Percentiles rank a stretch among this genome's conserved stretches.
phyloP scores from a whole-genome alignment of 2,888 invertebrate genomes.

The Meiosimyza decipiens region DNA sequence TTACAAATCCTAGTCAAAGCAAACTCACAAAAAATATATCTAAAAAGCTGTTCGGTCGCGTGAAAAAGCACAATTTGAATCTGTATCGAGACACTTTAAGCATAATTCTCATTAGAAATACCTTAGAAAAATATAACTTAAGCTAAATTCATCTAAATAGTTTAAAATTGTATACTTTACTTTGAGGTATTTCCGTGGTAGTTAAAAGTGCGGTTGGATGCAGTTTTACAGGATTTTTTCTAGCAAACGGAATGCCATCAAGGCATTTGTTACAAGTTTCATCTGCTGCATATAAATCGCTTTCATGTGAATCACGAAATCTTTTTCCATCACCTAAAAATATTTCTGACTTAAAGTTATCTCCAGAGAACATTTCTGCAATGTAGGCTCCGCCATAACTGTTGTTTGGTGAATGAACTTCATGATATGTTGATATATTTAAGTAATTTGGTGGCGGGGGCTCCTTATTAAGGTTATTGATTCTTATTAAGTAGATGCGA shows the following conservation, averaged over 20 bases:
- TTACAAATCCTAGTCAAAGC: too few species aligned
- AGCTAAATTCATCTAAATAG: background rate
- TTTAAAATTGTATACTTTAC: conserved; percentile 15
- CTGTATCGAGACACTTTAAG: too few species aligned
- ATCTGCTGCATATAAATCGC: conserved; percentile 54
- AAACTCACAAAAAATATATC: too few species aligned
- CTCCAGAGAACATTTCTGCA: conserved; percentile 84
- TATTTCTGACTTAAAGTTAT: conserved; percentile 74
- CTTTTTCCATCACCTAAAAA: conserved; percentile 77
- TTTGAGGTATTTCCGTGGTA: conserved; percentile 30
- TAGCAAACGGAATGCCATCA: conserved; percentile 51
- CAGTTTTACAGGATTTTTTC: conserved; percentile 34
- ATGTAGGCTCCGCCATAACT: conserved; percentile 79
- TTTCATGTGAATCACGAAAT: conserved; percentile 53
- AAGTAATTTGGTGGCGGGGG: conserved; percentile 77
- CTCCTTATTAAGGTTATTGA: conserved; percentile 72
- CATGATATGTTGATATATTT: conserved; percentile 77
- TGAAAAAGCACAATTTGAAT: too few species aligned
- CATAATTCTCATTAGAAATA: too few species aligned
- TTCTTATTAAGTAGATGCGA: conserved; percentile 80
- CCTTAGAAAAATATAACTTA: background rate
- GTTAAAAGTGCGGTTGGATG: background rate
- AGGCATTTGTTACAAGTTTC: conserved; percentile 59
- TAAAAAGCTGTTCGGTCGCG: too few species aligned
- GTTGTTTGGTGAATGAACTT: conserved; percentile 76